Evolutionary conservation across 2,888 invertebrate species (phyloP).

Genomic region (Adineta ricciae): DNA sequence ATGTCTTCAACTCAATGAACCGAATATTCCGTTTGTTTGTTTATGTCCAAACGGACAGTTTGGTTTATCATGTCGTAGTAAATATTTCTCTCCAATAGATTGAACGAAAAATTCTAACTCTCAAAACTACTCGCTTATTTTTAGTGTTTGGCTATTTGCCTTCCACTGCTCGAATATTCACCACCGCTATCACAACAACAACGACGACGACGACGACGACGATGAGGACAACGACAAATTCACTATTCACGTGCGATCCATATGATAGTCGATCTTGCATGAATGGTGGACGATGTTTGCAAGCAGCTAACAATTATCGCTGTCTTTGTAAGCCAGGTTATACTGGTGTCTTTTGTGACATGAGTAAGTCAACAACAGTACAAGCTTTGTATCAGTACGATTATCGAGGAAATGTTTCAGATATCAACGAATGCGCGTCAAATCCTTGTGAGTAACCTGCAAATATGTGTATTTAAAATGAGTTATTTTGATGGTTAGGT

Average conservation of each 20-base stretch:
- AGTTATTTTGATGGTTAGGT: conserved; percentile 22
- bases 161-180: not conserved
- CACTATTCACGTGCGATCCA: not conserved
- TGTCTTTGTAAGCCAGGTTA: not conserved
- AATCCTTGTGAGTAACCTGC: conserved; percentile 14
- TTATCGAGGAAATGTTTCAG: not conserved
- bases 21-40: not conserved
- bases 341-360: not conserved
- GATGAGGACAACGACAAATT: not conserved
- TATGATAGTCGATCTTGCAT: not conserved
- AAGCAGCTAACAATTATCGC: not conserved
- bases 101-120: no score
- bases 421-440: conserved; percentile 33
- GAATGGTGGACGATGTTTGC: not conserved
- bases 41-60: conserved; percentile 1
- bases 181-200: not conserved
- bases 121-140: no score
- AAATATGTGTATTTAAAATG: not conserved
- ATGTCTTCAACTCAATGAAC: not conserved
- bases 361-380: not conserved
- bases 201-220: not conserved
- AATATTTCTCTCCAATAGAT: not conserved
- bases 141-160: not conserved
- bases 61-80: not conserved
- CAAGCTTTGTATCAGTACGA: not conserved